phyloP scores from a whole-genome alignment of 2,797 vertebrate genomes.

The Alectoris magna region DNA sequence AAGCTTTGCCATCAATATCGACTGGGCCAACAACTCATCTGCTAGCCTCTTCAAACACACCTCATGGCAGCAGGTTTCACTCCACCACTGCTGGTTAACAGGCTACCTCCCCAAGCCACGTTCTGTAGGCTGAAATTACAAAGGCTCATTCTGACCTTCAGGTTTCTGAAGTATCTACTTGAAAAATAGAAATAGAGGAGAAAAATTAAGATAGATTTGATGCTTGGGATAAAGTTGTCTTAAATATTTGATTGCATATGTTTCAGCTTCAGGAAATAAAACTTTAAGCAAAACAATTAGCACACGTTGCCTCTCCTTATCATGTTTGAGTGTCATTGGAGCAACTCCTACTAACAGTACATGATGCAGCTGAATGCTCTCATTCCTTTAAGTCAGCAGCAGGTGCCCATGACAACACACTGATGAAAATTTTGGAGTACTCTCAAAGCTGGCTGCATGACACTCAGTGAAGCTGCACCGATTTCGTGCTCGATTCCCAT shows the following conservation, averaged over 20 bases:
- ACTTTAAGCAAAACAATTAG: background rate
- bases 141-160: background rate
- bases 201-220: background rate
- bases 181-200: background rate
- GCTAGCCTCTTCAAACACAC: background rate
- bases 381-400: background rate
- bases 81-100: fast-evolving
- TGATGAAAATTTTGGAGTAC: background rate
- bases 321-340: background rate
- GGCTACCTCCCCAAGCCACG: background rate
- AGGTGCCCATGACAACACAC: background rate
- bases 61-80: background rate
- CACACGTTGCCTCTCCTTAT: background rate
- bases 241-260: background rate
- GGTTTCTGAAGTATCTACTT: background rate
- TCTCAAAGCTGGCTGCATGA: background rate
- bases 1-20: background rate
- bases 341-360: background rate
- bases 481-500: background rate
- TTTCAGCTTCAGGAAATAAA: background rate
- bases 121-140: background rate
- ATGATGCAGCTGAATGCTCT: background rate
- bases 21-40: background rate
- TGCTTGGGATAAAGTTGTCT: background rate
- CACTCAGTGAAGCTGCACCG: too few relatives aligned